These are phyloP conservation scores for Parauchenoglanis punctatus DNA, from an alignment of 2,797 vertebrate genomes.

Conservation along the genomic window DNA sequence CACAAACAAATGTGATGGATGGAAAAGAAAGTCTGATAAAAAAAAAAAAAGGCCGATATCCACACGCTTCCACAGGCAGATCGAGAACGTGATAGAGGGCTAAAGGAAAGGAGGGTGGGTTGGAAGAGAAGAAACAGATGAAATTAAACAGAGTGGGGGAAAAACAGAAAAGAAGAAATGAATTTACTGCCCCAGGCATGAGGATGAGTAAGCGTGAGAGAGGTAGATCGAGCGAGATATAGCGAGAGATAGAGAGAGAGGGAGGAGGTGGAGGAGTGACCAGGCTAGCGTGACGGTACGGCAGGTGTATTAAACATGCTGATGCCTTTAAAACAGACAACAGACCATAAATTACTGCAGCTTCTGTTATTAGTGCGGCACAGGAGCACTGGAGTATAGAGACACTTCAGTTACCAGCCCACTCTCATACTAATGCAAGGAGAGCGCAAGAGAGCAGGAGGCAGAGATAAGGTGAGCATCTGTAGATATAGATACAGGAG, in stretches of 20 bases:
- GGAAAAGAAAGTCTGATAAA: constrained; percentile 43
- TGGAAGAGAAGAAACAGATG: constrained; percentile 22
- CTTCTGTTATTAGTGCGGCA: constrained; percentile 60
- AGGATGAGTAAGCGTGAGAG: constrained; percentile 46
- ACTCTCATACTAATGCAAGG: constrained; percentile 57
- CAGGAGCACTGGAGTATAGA: constrained; percentile 58
- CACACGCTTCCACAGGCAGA: constrained; percentile 37
- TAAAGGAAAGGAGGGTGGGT: not conserved
- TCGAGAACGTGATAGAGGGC: constrained; percentile 27
- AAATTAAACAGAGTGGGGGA: constrained; percentile 35
- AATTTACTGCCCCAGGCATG: constrained; percentile 46
- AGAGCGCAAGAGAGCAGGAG: constrained; percentile 26
- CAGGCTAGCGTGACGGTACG: constrained; percentile 56
- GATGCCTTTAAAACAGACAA: constrained; percentile 63
- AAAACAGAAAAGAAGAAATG: constrained; percentile 41
- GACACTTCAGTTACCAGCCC: constrained; percentile 55
- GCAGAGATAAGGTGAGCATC: constrained; percentile 6
- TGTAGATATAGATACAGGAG: constrained; percentile 15
- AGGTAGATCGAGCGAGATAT: constrained; percentile 8
- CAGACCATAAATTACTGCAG: constrained; percentile 64
- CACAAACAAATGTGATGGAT: constrained; percentile 58
- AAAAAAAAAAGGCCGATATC: constrained; percentile 48
- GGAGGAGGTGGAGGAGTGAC: constrained; percentile 48
- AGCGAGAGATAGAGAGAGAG: constrained; percentile 28
- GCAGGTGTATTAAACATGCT: constrained; percentile 65